Evolutionary conservation across 35 echinoderm and acorn worm genomes (phyloP).

Genomic region (Lytechinus variegatus): DNA sequence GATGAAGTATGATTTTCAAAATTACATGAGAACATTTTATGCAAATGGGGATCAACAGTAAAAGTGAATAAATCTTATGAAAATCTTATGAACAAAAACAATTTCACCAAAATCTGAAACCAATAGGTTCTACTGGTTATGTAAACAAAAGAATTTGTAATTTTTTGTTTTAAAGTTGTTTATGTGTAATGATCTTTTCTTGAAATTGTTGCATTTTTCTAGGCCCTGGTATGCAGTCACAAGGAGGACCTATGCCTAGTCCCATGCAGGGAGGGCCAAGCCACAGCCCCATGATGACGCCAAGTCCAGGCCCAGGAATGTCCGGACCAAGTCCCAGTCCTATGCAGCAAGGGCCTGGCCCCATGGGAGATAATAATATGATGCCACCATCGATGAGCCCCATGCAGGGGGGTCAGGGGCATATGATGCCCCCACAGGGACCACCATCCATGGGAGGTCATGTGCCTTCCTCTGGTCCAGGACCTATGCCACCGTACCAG

Average conservation of each 20-base stretch:
- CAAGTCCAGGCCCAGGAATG: constrained; percentile 65
- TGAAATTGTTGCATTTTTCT: neutral
- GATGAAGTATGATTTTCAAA: too few relatives aligned
- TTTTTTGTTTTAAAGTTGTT: neutral
- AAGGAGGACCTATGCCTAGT: constrained; percentile 59
- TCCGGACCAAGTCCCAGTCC: constrained; percentile 68
- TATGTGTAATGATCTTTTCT: neutral
- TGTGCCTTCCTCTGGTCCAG: constrained; percentile 17
- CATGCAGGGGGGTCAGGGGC: constrained; percentile 52
- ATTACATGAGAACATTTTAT: too few relatives aligned
- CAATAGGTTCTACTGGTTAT: neutral
- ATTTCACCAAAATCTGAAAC: too few relatives aligned
- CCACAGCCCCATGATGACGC: constrained; percentile 57
- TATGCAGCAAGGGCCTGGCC: constrained; percentile 72
- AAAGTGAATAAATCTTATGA: too few relatives aligned
- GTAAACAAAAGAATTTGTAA: neutral
- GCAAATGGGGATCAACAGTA: too few relatives aligned
- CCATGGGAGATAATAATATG: constrained; percentile 53
- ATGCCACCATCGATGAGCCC: constrained; percentile 48
- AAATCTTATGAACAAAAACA: too few relatives aligned
- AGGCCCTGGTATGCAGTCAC: constrained; percentile 39
- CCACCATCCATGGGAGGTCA: constrained; percentile 39
- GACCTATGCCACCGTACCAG: constrained; percentile 48
- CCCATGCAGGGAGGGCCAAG: constrained; percentile 63
- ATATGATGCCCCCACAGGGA: constrained; percentile 49